phyloP scores from a whole-genome alignment of 2,797 vertebrate genomes.

The Acrossocheilus wenchowensis region DNA sequence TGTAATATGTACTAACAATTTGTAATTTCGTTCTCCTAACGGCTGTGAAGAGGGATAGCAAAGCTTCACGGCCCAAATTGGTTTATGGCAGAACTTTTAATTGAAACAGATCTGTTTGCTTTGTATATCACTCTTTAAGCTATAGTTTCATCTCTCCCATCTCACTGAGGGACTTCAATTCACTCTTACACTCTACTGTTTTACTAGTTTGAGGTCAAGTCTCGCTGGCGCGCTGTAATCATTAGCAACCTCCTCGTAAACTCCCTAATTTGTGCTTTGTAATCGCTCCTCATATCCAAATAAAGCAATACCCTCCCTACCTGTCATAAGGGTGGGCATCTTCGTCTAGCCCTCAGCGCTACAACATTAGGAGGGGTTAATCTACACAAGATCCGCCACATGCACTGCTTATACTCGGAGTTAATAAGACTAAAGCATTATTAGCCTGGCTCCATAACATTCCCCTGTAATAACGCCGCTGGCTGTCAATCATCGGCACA shows the following conservation, averaged over 20 bases:
- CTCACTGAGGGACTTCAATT: constrained; percentile 33
- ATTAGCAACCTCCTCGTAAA: constrained; percentile 48
- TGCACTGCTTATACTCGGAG: constrained; percentile 76
- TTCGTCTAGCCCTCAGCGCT: constrained; percentile 34
- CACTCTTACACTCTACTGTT: constrained; percentile 37
- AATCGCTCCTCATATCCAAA: constrained; percentile 44
- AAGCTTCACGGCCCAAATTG: neutral
- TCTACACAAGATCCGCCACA: constrained; percentile 75
- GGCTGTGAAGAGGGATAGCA: neutral
- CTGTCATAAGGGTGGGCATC: constrained; percentile 39
- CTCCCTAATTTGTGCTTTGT: constrained; percentile 32
- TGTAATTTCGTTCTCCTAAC: constrained; percentile 9
- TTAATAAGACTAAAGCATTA: constrained; percentile 82
- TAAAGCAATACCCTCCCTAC: constrained; percentile 53
- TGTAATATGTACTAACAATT: constrained; percentile 24
- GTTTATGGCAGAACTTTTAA: constrained; percentile 39
- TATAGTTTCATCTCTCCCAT: neutral
- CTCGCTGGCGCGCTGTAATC: constrained; percentile 47
- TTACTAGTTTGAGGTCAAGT: constrained; percentile 50
- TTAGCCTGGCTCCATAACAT: constrained; percentile 75
- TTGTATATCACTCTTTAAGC: constrained; percentile 27
- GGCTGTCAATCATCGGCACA: constrained; percentile 82
- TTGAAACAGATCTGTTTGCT: constrained; percentile 23
- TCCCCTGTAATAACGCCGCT: constrained; percentile 71
- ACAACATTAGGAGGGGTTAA: constrained; percentile 74